Base-by-base conservation (phyloP, 2,113 vertebrate species). In the Mastomys coucha region DNA sequence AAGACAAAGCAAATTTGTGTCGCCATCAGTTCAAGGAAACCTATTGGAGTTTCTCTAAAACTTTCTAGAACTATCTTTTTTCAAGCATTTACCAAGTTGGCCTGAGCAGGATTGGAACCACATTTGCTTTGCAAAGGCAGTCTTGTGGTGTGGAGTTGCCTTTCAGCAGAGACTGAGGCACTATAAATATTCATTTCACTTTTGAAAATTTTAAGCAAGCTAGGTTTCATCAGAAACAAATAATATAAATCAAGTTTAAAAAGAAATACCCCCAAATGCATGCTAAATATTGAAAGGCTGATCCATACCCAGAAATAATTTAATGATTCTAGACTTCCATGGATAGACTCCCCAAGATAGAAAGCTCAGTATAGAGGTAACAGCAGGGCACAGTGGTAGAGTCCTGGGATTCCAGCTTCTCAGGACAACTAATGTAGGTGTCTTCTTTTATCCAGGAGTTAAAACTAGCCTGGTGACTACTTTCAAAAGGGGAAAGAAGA, bases 181-280 rank as follows among this genome's bases (percentile, higher is more conserved):
- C 10, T 56, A 60, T 70, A 2, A 63, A 51, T 49, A 75, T 63
- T 90, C 6, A 76, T 69, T 93, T 93, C 94, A 51, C 24, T 91
- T 93, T 91, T 56, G 53, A 86, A 85, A 92, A 51, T 75, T 28
- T 49, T 19, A 87, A 81, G 31, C 75, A 96, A 80, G 19, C 28
- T 60, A 45, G 12, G 42, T 22, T 90, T 22, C 45, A 28, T 82
- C 75, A 67, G 16, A 93, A 82, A 96, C n/a, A 16, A 24, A 58
- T 85, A 93, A 45, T 6, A 81, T 53, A 90, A 89, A 42, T 84
- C 56, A 49, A 95, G 60, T 51, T 33, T 86, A 51, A 42, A 60
- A 56, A 80, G 58, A 87, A 85, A 60, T 73, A 84, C 7, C 87
- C 33, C 26, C 87, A 88, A 73, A 63, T 69, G 7, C 14, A 75